A percentile compares a stretch with the other conserved stretches of the same genome.
Conservation (phyloP, 2,888 invertebrate species). For the Andrena marginata region DNA sequence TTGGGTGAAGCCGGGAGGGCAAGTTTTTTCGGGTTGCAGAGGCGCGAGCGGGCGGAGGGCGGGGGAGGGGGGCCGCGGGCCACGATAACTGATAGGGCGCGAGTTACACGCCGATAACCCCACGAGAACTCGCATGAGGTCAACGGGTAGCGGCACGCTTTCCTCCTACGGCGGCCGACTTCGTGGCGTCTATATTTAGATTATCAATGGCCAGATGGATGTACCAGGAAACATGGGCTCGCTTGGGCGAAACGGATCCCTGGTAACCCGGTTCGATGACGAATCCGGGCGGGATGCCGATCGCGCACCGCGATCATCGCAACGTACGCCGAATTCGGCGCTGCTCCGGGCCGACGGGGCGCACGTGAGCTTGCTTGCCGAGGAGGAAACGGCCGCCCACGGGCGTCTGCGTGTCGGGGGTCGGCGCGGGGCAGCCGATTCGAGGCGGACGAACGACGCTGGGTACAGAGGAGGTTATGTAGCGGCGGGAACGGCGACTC, state of each 20-base stretch:
- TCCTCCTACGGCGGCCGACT: slow-evolving; percentile 53
- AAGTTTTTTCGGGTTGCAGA: slow-evolving; percentile 44
- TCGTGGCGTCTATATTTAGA: slow-evolving; percentile 68
- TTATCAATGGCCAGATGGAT: slow-evolving; percentile 65
- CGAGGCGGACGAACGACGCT: too few relatives aligned
- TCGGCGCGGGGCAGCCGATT: too few relatives aligned
- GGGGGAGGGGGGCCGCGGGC: slow-evolving; percentile 16
- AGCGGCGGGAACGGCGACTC: too few relatives aligned
- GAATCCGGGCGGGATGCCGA: not conserved
- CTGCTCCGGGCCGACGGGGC: too few relatives aligned
- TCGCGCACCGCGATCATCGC: not conserved
- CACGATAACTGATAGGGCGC: slow-evolving; percentile 63
- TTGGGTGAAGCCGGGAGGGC: slow-evolving; percentile 33
- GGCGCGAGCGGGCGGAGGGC: slow-evolving; percentile 17
- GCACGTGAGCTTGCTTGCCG: too few relatives aligned
- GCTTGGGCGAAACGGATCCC: slow-evolving; percentile 58
- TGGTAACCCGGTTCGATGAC: slow-evolving; percentile 24
- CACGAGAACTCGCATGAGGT: slow-evolving; percentile 58
- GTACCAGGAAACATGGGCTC: slow-evolving; percentile 55
- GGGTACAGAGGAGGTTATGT: too few relatives aligned
- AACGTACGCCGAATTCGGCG: not conserved
- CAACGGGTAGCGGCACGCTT: slow-evolving; percentile 69
- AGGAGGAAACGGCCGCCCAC: too few relatives aligned
- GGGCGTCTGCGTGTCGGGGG: too few relatives aligned
- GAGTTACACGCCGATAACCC: slow-evolving; percentile 59